These are phyloP conservation scores for Molanna angustata DNA, from an alignment of 2,888 invertebrate genomes.

Conservation along the genomic window DNA sequence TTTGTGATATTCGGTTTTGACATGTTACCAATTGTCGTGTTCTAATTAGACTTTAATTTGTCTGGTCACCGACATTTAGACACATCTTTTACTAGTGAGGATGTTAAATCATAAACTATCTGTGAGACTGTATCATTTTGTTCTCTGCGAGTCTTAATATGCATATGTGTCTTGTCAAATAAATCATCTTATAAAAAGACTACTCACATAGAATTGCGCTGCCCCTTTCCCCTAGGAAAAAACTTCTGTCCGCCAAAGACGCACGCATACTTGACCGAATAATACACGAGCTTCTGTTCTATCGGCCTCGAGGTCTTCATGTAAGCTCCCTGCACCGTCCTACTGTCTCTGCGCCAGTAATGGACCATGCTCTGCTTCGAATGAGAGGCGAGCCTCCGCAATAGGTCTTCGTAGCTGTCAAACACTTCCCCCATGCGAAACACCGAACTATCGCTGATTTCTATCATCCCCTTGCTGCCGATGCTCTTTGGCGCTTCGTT, in stretches of 20 bases:
- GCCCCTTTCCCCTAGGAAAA: conserved; percentile 42
- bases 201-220: conserved; percentile 41
- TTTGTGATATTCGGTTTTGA: too few relatives aligned
- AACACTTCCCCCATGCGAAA: conserved; percentile 45
- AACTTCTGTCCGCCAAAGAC: conserved; percentile 47
- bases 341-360: conserved; percentile 46
- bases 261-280: conserved; percentile 46
- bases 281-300: conserved; percentile 43
- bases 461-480: too few relatives aligned
- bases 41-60: too few relatives aligned
- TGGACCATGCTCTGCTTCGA: conserved; percentile 45
- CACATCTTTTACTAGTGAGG: too few relatives aligned
- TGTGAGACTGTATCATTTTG: too few relatives aligned
- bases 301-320: conserved; percentile 46
- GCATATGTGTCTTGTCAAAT: too few relatives aligned
- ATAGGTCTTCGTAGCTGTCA: conserved; percentile 43
- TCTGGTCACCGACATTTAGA: too few relatives aligned
- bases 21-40: too few relatives aligned
- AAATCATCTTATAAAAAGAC: too few relatives aligned
- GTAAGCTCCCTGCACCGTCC: conserved; percentile 46
- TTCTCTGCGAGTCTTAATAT: too few relatives aligned
- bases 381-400: conserved; percentile 41
- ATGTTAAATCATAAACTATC: too few relatives aligned
- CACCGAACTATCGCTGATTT: conserved; percentile 21
- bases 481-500: too few relatives aligned